Evolutionary conservation across 2,888 invertebrate genomes (phyloP), one percentile per base, ranked within the genome.

Genomic region (Drosophila limbata): DNA sequence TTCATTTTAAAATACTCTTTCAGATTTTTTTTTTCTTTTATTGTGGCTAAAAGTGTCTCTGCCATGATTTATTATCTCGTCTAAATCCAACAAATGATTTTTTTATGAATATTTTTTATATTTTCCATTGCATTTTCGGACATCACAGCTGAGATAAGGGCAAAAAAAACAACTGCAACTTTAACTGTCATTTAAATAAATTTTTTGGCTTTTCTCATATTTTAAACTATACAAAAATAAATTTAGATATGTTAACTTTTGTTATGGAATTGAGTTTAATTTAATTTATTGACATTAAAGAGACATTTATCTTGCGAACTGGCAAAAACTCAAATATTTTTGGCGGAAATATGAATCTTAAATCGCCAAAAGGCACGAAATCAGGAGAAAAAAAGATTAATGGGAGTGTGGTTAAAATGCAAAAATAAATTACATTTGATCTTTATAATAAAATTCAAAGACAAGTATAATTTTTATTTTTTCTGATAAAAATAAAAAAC

Each of bases 271-370:
- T 11, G 25, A 15, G 25, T 40, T 28, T 3, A 15, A 47, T 35
- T 15, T 21, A 66, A 83, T 88, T 71, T 76, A 81, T 87, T 66
- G 69, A 73, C 57, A 79, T 81, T 81, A 79, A 87, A 76, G 56
- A 33, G 42, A 37, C 67, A 84, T 88, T 84, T 86, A 69, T 84
- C 73, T 78, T 78, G 40, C 15, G 66, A 15, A 52, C 47, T 70
- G 74, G n/a, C n/a, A n/a, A n/a, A n/a, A n/a, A n/a, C n/a, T n/a
- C n/a, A n/a, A n/a, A n/a, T n/a, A n/a, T n/a, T n/a, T n/a, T n/a
- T n/a, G n/a, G n/a, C n/a, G n/a, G n/a, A n/a, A n/a, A n/a, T n/a
- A n/a, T n/a, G n/a, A n/a, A n/a, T n/a, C n/a, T n/a, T n/a, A n/a
- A n/a, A n/a, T n/a, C n/a, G n/a, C n/a, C n/a, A n/a, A n/a, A n/a